Percentiles rank a stretch among this genome's conserved stretches.
These are phyloP conservation scores for Lochmaea crataegi DNA, from an alignment of 2,888 invertebrate species.

Conservation along the genomic window DNA sequence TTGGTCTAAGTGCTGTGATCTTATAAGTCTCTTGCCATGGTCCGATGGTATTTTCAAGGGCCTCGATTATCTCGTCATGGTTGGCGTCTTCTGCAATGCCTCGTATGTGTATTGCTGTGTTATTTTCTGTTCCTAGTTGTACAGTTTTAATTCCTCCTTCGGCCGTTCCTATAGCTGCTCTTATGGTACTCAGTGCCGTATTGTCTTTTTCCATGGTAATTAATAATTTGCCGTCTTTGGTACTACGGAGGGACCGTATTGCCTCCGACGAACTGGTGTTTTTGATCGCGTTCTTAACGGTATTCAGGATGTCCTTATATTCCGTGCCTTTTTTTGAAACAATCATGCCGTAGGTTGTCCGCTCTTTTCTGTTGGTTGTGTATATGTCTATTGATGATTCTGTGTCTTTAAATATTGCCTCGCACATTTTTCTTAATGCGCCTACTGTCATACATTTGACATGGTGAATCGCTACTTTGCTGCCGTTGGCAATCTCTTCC, in stretches of 20 bases:
- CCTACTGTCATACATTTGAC: too few relatives aligned
- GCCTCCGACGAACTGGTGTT: not conserved
- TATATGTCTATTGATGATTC: not conserved
- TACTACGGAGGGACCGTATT: not conserved
- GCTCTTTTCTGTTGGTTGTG: not conserved
- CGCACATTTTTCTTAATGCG: not conserved
- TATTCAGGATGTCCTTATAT: not conserved
- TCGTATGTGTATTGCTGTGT: not conserved
- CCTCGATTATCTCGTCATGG: not conserved
- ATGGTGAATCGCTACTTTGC: too few relatives aligned
- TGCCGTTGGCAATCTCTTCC: too few relatives aligned
- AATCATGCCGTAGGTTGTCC: not conserved
- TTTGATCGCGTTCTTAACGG: not conserved
- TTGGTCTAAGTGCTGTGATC: not conserved
- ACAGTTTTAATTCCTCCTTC: not conserved
- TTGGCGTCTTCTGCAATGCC: constrained; percentile 2
- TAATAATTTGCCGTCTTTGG: constrained; percentile 24
- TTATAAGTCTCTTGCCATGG: not conserved
- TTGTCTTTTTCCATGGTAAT: constrained; percentile 20
- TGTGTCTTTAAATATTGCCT: not conserved
- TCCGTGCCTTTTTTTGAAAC: not conserved
- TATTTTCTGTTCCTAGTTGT: not conserved
- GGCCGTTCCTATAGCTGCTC: not conserved
- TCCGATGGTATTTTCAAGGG: not conserved
- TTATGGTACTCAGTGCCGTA: not conserved